Conservation (phyloP, 2,797 vertebrate species). For the Margarornis squamiger region DNA sequence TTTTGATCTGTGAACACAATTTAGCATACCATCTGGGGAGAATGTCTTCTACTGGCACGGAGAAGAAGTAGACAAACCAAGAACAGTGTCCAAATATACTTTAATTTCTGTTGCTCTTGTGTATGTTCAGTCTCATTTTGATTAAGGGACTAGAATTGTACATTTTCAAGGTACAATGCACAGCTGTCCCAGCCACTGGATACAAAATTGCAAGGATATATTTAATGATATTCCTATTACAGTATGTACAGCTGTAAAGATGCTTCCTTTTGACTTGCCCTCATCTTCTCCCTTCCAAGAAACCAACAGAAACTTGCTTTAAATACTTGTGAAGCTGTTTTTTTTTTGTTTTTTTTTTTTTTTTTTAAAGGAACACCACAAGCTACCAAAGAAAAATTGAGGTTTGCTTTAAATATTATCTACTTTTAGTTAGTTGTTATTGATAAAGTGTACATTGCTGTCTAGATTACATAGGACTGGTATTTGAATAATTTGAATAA, state of each 20-base stretch:
- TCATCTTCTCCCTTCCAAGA: fast-evolving
- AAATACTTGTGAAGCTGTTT: background rate
- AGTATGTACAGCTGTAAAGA: background rate
- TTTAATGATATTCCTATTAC: background rate
- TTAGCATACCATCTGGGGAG: constrained; percentile 16
- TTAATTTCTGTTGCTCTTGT: constrained; percentile 4
- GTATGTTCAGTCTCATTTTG: background rate
- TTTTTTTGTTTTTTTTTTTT: background rate
- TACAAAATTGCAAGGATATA: background rate
- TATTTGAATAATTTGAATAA: background rate
- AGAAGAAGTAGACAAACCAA: background rate
- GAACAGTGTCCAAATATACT: background rate
- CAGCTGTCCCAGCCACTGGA: background rate
- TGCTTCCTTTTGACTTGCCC: fast-evolving
- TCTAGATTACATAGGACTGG: background rate
- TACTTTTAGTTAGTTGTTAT: background rate
- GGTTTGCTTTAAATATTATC: background rate
- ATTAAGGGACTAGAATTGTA: background rate
- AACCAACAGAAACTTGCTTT: background rate
- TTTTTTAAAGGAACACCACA: background rate
- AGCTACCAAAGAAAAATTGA: background rate
- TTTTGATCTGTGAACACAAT: constrained; percentile 42
- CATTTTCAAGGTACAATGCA: background rate
- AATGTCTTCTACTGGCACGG: background rate
- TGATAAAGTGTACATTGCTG: background rate